These are phyloP conservation scores for Pissodes strobi DNA, from an alignment of 1,140 invertebrate species.

Conservation along the genomic window DNA sequence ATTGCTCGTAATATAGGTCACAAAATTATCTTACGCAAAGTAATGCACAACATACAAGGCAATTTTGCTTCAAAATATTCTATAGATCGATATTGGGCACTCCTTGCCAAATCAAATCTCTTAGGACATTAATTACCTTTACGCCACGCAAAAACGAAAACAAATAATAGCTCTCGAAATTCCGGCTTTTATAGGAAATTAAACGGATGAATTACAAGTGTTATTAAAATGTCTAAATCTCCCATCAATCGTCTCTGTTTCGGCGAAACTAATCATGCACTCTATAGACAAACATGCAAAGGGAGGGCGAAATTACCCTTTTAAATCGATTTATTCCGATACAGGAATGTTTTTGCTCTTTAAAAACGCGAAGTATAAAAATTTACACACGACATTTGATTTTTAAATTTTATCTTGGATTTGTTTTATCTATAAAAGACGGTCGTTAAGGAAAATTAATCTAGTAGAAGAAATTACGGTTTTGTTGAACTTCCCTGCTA, in stretches of 20 bases:
- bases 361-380: constrained; percentile 18
- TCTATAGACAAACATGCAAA: constrained; percentile 23
- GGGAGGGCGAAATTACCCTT: constrained; percentile 32
- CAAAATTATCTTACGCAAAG: too few relatives aligned
- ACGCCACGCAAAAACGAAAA: background rate
- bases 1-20: too few relatives aligned
- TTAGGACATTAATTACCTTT: background rate
- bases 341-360: constrained; percentile 26
- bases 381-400: constrained; percentile 2
- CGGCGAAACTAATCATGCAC: constrained; percentile 29
- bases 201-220: constrained; percentile 28
- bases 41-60: too few relatives aligned
- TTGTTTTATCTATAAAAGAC: too few relatives aligned
- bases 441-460: too few relatives aligned
- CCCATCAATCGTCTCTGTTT: constrained; percentile 24
- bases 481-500: too few relatives aligned
- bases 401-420: constrained; percentile 17
- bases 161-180: constrained; percentile 8
- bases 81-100: too few relatives aligned
- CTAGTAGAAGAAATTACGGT: too few relatives aligned
- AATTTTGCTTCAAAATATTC: too few relatives aligned
- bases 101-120: background rate
- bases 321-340: constrained; percentile 30
- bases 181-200: constrained; percentile 14
- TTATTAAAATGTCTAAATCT: constrained; percentile 29